Evolutionary conservation across 2,888 invertebrate genomes (phyloP).

Genomic region (Heptascelio sp.): DNA sequence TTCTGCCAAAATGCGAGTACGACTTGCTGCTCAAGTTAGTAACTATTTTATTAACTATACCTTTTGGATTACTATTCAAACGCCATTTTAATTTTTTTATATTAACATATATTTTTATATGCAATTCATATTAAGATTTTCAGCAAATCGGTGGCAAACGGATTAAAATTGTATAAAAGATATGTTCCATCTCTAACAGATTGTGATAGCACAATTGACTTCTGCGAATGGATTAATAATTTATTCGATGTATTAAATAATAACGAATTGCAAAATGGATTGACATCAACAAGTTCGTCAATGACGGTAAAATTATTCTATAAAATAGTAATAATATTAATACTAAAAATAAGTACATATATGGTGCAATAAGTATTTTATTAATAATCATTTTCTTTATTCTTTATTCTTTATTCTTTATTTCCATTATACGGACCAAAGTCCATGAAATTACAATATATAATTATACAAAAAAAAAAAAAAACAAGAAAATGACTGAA

Average conservation of each 20-base stretch:
- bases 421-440: too few relatives aligned
- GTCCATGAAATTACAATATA: too few relatives aligned
- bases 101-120: neutral
- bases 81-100: neutral
- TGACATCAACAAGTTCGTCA: neutral
- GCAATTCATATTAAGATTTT: slow-evolving; percentile 13
- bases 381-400: neutral
- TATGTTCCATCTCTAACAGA: slow-evolving; percentile 27
- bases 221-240: slow-evolving; percentile 21
- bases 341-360: neutral
- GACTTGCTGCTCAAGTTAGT: slow-evolving; percentile 14
- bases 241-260: slow-evolving; percentile 41
- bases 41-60: neutral
- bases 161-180: slow-evolving; percentile 36
- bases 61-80: neutral
- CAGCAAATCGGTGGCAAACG: slow-evolving; percentile 26
- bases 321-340: neutral
- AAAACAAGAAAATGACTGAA: too few relatives aligned
- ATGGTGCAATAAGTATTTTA: neutral
- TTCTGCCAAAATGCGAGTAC: slow-evolving; percentile 27
- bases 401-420: too few relatives aligned
- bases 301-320: slow-evolving; percentile 30
- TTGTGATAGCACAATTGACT: slow-evolving; percentile 30
- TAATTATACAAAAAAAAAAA: too few relatives aligned
- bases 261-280: neutral